A percentile compares a stretch with the other conserved stretches of the same genome.
These are phyloP conservation scores for Phymastichus coffea DNA, from an alignment of 1,140 invertebrate genomes.

Conservation along the genomic window DNA sequence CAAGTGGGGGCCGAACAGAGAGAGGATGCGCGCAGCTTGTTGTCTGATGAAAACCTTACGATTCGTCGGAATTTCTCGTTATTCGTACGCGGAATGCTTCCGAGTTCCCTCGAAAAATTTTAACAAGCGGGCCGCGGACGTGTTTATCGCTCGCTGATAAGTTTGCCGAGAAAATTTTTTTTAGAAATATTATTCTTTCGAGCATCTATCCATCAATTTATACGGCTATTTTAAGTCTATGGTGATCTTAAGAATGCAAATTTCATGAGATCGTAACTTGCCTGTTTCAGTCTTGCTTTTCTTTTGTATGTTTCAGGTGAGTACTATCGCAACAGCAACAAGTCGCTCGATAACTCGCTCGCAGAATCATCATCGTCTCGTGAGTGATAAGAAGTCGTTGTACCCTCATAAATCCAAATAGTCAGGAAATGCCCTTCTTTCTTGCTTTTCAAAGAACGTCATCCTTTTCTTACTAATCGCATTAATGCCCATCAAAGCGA, in stretches of 20 bases:
- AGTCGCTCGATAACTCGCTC: background rate
- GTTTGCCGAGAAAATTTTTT: no score
- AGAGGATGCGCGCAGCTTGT: no score
- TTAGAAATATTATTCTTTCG: no score
- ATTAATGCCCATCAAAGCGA: conserved; percentile 20
- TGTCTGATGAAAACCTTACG: background rate
- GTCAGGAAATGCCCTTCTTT: background rate
- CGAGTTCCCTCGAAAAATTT: background rate
- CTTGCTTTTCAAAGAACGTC: conserved; percentile 4
- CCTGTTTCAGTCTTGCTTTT: no score
- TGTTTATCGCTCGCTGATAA: no score
- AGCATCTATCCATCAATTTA: no score
- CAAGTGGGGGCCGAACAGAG: background rate
- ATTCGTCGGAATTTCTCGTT: background rate
- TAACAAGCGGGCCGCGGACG: no score
- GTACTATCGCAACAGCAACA: background rate
- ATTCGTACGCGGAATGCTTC: background rate
- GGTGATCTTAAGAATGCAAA: no score
- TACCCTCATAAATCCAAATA: background rate
- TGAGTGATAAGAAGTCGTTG: conserved; percentile 7
- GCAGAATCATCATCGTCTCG: conserved; percentile 8
- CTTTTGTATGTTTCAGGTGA: conserved; percentile 14
- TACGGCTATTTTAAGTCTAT: no score
- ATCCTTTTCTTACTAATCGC: conserved; percentile 12
- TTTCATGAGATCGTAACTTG: no score